Evolutionary conservation across 2,797 vertebrate species (phyloP).

Genomic region (Coendou prehensilis): DNA sequence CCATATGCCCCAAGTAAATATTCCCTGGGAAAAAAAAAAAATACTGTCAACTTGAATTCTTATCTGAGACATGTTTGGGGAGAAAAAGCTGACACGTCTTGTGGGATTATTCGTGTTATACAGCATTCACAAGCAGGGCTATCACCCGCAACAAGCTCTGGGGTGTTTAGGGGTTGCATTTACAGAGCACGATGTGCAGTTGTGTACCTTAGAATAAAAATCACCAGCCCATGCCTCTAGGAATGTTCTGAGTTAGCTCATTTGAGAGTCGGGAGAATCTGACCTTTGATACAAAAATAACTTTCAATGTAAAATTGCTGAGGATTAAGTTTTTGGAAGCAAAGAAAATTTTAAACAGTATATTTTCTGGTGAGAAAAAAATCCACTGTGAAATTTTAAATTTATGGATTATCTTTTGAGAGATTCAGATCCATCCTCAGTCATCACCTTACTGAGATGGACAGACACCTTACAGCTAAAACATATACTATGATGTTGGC

Average conservation of each 20-base stretch:
- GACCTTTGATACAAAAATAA: constrained; percentile 46
- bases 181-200: neutral
- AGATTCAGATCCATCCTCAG: neutral
- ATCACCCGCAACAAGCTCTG: constrained; percentile 20
- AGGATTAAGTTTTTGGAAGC: constrained; percentile 70
- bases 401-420: neutral
- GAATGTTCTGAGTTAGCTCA: constrained; percentile 60
- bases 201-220: constrained; percentile 31
- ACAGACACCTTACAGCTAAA: neutral
- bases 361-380: constrained; percentile 72
- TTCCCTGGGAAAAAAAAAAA: neutral
- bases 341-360: constrained; percentile 76
- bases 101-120: neutral
- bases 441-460: neutral
- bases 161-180: neutral
- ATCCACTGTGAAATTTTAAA: constrained; percentile 66
- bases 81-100: neutral
- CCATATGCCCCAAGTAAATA: neutral
- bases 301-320: constrained; percentile 43
- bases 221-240: neutral
- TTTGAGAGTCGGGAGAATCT: constrained; percentile 59
- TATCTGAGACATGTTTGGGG: neutral
- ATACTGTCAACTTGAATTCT: neutral
- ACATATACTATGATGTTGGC: neutral
- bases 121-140: neutral